phyloP scores from a whole-genome alignment of 2,888 invertebrate species.

The Volucella zonaria region DNA sequence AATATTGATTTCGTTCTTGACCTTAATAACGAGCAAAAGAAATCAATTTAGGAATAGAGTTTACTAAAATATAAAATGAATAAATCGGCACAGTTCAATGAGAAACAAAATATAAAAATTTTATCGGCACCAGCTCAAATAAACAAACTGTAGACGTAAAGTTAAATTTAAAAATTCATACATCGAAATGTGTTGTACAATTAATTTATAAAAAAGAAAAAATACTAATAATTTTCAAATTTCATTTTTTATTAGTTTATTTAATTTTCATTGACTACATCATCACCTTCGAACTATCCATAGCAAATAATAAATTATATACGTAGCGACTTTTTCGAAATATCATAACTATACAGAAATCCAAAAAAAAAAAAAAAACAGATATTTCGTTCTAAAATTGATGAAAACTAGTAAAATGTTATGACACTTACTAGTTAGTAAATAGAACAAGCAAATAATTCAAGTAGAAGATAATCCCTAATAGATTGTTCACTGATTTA shows the following conservation, averaged over 20 bases:
- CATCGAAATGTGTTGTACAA: constrained; percentile 70
- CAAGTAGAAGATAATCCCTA: constrained; percentile 50
- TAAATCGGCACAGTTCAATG: constrained; percentile 46
- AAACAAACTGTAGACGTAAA: constrained; percentile 46
- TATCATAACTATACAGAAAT: constrained; percentile 5
- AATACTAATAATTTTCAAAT: constrained; percentile 74
- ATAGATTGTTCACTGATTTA: constrained; percentile 49
- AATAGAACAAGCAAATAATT: constrained; percentile 27
- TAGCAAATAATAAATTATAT: constrained; percentile 19
- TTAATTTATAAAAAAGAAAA: constrained; percentile 38
- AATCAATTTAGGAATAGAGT: constrained; percentile 12
- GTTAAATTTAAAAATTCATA: constrained; percentile 44
- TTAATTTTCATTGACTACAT: constrained; percentile 53
- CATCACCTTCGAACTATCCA: constrained; percentile 14
- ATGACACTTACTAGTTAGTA: constrained; percentile 5
- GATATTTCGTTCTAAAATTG: constrained; percentile 11
- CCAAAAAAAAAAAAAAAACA: no score
- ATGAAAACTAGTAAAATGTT: constrained; percentile 12
- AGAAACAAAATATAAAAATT: constrained; percentile 3
- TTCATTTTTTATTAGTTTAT: constrained; percentile 74
- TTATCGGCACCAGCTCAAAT: constrained; percentile 51
- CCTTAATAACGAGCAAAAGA: neutral
- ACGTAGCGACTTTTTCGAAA: constrained; percentile 31
- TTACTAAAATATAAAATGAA: constrained; percentile 14
- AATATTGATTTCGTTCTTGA: constrained; percentile 1